Conservation (phyloP, 2,113 vertebrate species). For the Meleagris gallopavo region DNA sequence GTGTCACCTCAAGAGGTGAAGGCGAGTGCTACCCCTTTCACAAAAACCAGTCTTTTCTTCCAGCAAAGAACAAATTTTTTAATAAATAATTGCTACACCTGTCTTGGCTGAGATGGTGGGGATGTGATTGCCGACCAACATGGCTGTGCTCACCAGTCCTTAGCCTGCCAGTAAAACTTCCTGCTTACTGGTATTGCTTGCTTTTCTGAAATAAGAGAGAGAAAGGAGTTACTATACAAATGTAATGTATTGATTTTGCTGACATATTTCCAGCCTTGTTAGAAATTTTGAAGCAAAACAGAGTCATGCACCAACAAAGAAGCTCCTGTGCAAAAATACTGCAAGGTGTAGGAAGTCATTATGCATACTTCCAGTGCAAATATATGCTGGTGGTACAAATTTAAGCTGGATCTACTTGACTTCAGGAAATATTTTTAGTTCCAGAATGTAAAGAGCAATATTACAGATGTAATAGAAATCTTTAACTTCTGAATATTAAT, state of each 20-base stretch:
- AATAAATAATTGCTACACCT: not conserved
- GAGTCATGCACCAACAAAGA: not conserved
- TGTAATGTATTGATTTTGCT: not conserved
- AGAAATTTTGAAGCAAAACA: not conserved
- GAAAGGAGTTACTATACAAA: not conserved
- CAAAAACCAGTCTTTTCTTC: not conserved
- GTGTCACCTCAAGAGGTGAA: not conserved
- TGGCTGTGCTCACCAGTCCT: not conserved
- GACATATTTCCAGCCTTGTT: not conserved
- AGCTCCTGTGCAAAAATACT: rapidly evolving
- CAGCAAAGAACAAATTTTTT: not conserved
- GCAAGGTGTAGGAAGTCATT: not conserved
- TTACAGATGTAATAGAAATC: not conserved
- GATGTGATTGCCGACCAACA: not conserved
- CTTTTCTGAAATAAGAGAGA: not conserved
- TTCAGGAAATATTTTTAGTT: not conserved
- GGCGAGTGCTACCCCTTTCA: not conserved
- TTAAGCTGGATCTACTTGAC: not conserved
- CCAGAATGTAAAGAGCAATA: not conserved
- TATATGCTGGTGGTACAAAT: not conserved
- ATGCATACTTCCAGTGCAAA: not conserved
- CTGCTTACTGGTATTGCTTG: not conserved
- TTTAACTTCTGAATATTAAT: not conserved
- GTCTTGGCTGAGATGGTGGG: not conserved
- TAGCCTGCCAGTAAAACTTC: not conserved